Evolutionary conservation across 2,113 vertebrate species (phyloP).

Genomic region (Athene cunicularia): DNA sequence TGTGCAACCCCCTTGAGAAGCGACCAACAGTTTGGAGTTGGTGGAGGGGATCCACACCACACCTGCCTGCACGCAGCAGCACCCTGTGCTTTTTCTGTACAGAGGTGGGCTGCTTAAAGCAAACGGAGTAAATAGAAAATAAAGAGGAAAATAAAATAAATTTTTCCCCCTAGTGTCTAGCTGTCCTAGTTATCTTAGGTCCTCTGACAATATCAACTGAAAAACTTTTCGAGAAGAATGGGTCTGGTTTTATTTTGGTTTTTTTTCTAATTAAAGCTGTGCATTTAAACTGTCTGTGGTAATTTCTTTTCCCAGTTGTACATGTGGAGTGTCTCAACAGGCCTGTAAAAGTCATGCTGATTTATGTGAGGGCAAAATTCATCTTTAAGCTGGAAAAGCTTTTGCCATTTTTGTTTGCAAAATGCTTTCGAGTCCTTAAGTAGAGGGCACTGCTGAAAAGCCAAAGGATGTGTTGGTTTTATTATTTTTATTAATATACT

Average conservation of each 20-base stretch:
- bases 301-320: constrained; percentile 10
- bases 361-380: constrained; percentile 29
- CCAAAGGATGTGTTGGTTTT: neutral
- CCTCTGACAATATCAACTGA: neutral
- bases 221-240: neutral
- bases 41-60: neutral
- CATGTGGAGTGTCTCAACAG: constrained; percentile 8
- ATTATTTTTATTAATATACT: constrained; percentile 26
- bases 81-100: neutral
- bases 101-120: neutral
- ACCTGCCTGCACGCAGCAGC: neutral
- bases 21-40: neutral
- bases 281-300: neutral
- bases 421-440: neutral
- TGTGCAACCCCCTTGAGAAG: neutral
- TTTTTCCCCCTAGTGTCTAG: neutral
- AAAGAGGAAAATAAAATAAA: neutral
- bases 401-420: constrained; percentile 16
- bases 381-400: constrained; percentile 32
- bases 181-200: neutral
- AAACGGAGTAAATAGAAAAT: neutral
- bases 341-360: constrained; percentile 23
- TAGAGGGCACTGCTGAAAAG: constrained; percentile 1
- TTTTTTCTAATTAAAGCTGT: neutral
- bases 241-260: neutral